Evolutionary conservation across 2,797 vertebrate species (phyloP), one percentile per base, ranked within the genome.

Genomic region (Argentina silus): DNA sequence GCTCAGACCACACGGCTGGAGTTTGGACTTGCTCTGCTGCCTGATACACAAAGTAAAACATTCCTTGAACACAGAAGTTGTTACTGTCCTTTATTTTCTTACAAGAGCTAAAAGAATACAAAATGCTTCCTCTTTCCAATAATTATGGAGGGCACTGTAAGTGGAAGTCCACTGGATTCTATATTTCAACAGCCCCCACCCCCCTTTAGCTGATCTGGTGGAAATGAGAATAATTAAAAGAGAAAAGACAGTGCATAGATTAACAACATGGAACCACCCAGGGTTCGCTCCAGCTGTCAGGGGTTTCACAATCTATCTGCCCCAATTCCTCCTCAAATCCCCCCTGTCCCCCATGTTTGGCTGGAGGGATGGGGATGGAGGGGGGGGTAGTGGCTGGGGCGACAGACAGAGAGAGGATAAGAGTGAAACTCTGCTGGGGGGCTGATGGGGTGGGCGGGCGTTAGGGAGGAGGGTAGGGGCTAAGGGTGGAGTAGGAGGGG

Each of bases 321-420:
- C 83, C 85, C 85, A 87, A 81, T 87, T 87, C 82, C 80, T 81
- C 75, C 78, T 76, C 72, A 85, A 86, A 83, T 81, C 83, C 82
- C 77, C 75, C 80, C 59, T 62, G 12, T 62, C 66, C 67, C 76
- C 72, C 72, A 69, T 44, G 59, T 82, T 84, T 81, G 78, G 78
- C 80, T 80, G 60, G 61, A 81, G 78, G 85, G 81, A 71, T 66
- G 68, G 70, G 6, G 42, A 62, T 43, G 53, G 76, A 61, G 62
- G 17, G 71, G 45, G 53, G 9, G 56, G 9, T 36, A 36, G 27
- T 36, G 27, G 27, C 27, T 36, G 27, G 27, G 27, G 27, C 27
- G 1, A 36, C 27, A 36, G 27, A 36, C 27, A 36, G 27, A 36
- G 27, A 36, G 27, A 36, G 1, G 27, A 36, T 36, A 36, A 4